Conservation (phyloP, 2,113 vertebrate genomes). For the Lycocorax pyrrhopterus region DNA sequence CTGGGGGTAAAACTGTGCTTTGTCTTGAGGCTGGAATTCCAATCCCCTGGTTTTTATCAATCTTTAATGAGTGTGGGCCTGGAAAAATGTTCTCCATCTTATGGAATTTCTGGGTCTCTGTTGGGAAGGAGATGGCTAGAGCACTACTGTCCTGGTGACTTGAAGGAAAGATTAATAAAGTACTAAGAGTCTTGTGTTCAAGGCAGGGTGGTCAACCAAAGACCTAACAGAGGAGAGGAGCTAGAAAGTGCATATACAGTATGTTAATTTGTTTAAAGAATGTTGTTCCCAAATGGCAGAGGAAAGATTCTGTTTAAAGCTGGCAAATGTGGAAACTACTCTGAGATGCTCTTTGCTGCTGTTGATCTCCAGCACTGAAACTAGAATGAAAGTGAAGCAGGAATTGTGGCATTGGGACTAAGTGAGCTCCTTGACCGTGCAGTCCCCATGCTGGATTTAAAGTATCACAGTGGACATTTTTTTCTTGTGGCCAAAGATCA, state of each 20-base stretch:
- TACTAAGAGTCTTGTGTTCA: background rate
- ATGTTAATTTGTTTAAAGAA: background rate
- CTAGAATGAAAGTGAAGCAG: background rate
- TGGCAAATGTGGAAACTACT: background rate
- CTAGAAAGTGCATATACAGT: background rate
- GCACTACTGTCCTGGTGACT: background rate
- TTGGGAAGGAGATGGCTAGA: background rate
- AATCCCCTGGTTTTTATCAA: background rate
- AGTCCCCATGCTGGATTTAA: background rate
- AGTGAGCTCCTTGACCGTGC: background rate
- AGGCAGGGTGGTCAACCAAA: background rate
- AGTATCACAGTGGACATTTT: background rate
- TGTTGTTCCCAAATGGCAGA: background rate
- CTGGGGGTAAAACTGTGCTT: background rate
- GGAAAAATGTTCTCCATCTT: background rate
- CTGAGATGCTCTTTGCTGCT: background rate
- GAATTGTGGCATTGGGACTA: background rate
- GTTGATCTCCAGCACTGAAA: background rate
- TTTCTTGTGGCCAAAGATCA: background rate
- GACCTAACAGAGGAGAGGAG: background rate
- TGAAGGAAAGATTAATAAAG: background rate
- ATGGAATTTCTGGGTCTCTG: background rate
- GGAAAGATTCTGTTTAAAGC: background rate
- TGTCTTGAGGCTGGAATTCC: background rate
- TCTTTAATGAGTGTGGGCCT: background rate